Percentiles rank a stretch among this genome's conserved stretches.
Evolutionary conservation across 2,888 invertebrate species (phyloP).

Genomic region (Drosophila basisetae): DNA sequence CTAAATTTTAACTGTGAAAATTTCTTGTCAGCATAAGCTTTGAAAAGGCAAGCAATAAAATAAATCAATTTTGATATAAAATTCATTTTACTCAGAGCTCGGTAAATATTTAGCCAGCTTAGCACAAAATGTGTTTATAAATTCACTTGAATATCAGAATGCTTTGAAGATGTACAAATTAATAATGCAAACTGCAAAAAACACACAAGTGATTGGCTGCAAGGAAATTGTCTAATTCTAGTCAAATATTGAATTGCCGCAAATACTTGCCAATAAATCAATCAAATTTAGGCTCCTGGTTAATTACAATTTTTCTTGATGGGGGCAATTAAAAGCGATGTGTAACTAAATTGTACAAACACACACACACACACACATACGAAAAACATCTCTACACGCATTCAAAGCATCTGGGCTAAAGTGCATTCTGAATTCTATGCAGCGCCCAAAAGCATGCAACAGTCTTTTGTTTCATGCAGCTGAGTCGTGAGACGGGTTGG

Average conservation of each 20-base stretch:
- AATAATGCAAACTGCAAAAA: not conserved
- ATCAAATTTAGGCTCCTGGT: not conserved
- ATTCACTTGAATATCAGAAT: slow-evolving; percentile 20
- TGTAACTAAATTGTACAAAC: slow-evolving; percentile 17
- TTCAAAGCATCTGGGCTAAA: slow-evolving; percentile 21
- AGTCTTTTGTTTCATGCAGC: slow-evolving; percentile 35
- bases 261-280: slow-evolving; percentile 20
- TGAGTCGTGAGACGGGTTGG: not conserved
- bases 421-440: slow-evolving; percentile 22
- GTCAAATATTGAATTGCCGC: slow-evolving; percentile 10
- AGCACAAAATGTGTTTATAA: slow-evolving; percentile 11
- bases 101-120: slow-evolving; percentile 27
- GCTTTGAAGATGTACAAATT: slow-evolving; percentile 13
- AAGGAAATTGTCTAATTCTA: slow-evolving; percentile 13
- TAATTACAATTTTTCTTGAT: not conserved
- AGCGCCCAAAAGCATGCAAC: slow-evolving; percentile 53
- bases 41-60: slow-evolving; percentile 18
- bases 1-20: not conserved
- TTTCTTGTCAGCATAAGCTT: slow-evolving; percentile 10
- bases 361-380: not conserved
- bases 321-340: slow-evolving; percentile 13
- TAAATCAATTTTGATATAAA: slow-evolving; percentile 34
- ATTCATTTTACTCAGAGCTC: slow-evolving; percentile 16
- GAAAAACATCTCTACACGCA: not conserved
- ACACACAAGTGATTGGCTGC: slow-evolving; percentile 1